These are phyloP conservation scores for Heliconius erato DNA, from an alignment of 2,888 invertebrate genomes.

Conservation along the genomic window DNA sequence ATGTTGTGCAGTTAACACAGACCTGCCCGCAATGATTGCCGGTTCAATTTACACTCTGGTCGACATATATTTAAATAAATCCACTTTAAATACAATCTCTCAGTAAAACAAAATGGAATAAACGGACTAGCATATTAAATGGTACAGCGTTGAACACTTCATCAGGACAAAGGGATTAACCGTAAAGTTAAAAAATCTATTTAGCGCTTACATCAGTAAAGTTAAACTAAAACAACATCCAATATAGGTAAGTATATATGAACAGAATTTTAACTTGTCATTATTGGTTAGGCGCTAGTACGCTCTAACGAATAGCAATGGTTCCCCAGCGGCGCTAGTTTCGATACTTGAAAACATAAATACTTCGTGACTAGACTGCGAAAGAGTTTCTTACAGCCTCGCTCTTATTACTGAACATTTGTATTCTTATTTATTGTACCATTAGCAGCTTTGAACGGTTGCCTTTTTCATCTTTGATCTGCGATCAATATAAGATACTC, in stretches of 20 bases:
- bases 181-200: not conserved
- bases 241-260: not conserved
- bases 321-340: constrained; percentile 37
- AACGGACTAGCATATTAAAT: no score
- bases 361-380: constrained; percentile 47
- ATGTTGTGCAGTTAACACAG: no score
- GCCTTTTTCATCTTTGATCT: constrained; percentile 36
- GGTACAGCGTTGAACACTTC: no score
- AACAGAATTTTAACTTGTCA: constrained; percentile 30
- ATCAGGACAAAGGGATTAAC: not conserved
- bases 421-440: constrained; percentile 50
- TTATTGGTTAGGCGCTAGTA: constrained; percentile 30
- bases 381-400: constrained; percentile 44
- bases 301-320: constrained; percentile 41
- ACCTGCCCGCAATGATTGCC: not conserved
- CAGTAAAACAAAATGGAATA: not conserved
- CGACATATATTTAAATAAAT: no score
- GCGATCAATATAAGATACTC: constrained; percentile 19
- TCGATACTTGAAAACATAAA: constrained; percentile 47
- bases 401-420: constrained; percentile 41
- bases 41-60: not conserved
- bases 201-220: not conserved
- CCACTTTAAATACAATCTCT: not conserved
- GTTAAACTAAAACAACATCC: not conserved
- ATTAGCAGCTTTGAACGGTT: constrained; percentile 43